Conservation (phyloP, 2,113 vertebrate species). For the Anguilla japonica region DNA sequence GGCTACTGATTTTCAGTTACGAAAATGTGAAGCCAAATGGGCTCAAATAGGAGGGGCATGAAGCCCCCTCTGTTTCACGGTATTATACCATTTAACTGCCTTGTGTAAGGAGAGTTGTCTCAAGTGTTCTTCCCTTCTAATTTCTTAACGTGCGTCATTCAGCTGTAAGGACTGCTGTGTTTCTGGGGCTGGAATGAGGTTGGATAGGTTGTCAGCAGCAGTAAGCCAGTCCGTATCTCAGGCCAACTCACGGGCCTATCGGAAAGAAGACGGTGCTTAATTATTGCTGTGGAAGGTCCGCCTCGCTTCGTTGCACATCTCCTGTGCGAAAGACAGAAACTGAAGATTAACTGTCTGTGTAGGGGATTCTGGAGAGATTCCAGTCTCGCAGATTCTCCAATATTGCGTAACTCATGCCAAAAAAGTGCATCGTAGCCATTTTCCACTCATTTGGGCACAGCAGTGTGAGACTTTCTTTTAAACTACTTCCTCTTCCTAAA, state of each 20-base stretch:
- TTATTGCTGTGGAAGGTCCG: background rate
- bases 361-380: background rate
- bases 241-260: background rate
- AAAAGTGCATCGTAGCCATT: background rate
- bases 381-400: background rate
- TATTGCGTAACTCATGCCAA: background rate
- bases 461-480: background rate
- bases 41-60: background rate
- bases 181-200: background rate
- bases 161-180: background rate
- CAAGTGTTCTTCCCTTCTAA: background rate
- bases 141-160: background rate
- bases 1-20: background rate
- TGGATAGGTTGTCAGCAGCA: background rate
- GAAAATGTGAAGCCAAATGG: background rate
- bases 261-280: background rate
- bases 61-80: background rate
- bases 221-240: constrained; percentile 2
- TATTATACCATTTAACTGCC: background rate
- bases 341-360: background rate
- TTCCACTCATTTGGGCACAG: background rate
- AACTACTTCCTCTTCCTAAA: background rate
- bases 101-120: background rate
- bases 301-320: background rate
- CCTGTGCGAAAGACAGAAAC: background rate